Evolutionary conservation across 2,797 vertebrate genomes (phyloP).

Genomic region (Morelia viridis): DNA sequence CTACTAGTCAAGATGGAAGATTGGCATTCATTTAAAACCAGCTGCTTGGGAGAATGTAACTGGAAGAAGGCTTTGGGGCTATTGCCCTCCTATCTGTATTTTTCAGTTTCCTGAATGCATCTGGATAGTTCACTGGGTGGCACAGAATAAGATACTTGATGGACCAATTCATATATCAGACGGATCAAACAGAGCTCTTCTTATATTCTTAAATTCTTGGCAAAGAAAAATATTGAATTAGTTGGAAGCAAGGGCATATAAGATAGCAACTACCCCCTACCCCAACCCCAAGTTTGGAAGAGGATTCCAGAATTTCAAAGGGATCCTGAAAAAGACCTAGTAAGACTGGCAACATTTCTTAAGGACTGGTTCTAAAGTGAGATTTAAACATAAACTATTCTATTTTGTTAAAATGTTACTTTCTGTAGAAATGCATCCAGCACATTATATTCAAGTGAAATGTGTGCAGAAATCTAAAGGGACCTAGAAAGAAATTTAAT

Average conservation of each 20-base stretch:
- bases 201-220: background rate
- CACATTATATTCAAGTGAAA: background rate
- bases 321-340: background rate
- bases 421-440: background rate
- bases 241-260: background rate
- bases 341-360: background rate
- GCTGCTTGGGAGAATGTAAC: background rate
- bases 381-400: background rate
- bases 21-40: background rate
- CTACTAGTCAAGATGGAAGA: background rate
- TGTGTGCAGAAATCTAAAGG: background rate
- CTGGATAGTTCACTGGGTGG: background rate
- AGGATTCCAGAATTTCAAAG: background rate
- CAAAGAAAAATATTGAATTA: conserved; percentile 10
- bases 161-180: background rate
- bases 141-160: background rate
- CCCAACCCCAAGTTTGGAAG: background rate
- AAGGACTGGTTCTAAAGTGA: background rate
- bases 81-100: background rate
- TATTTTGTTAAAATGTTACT: background rate
- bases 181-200: background rate
- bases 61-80: background rate
- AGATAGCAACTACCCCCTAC: background rate
- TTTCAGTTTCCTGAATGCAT: background rate
- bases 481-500: background rate